phyloP scores from a whole-genome alignment of 2,888 invertebrate species.

The Papilio gigon region DNA sequence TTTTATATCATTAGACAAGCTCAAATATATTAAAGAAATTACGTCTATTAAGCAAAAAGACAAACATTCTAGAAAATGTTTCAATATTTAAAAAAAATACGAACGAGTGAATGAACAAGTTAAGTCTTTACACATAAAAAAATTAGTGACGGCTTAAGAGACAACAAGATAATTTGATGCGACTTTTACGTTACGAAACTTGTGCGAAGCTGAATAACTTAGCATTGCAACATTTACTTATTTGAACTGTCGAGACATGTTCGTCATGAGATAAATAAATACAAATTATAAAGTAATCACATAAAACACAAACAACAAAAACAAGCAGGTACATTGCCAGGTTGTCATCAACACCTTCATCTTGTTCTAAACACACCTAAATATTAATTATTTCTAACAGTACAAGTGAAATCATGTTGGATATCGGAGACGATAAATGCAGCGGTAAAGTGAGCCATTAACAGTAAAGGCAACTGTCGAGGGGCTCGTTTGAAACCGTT shows the following conservation, averaged over 20 bases:
- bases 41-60: background rate
- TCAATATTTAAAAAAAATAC: too few species aligned
- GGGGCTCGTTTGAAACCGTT: slow-evolving; percentile 13
- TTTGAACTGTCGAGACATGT: background rate
- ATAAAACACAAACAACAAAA: too few species aligned
- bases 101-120: background rate
- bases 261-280: background rate
- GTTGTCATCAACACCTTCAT: too few species aligned
- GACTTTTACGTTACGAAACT: background rate
- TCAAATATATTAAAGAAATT: background rate
- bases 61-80: background rate
- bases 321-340: too few species aligned
- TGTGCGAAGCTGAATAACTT: background rate
- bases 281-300: background rate
- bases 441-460: background rate
- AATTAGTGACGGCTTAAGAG: background rate
- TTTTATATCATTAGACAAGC: background rate
- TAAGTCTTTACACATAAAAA: background rate
- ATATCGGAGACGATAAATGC: background rate
- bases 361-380: too few species aligned
- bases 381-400: too few species aligned
- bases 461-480: slow-evolving; percentile 7
- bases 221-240: background rate
- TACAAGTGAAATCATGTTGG: background rate
- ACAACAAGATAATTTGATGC: slow-evolving; percentile 5